Base-by-base conservation (phyloP, 2,888 invertebrate species). In the Chalcis sispes region DNA sequence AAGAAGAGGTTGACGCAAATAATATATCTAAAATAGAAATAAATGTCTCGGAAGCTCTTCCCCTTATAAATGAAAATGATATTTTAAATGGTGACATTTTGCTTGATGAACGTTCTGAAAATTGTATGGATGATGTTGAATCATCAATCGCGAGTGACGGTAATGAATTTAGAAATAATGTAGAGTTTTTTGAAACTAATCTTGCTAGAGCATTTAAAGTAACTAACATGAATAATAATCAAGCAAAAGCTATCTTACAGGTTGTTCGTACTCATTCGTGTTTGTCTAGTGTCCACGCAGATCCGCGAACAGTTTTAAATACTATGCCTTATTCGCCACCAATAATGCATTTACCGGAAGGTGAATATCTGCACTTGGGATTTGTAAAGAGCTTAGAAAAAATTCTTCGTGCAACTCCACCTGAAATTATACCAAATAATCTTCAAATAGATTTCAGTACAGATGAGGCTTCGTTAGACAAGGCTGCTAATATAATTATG, bases 381-480 rank as follows among this genome's bases (percentile, higher is more conserved):
- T 25, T 62, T 8, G 18, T 2, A 27, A 62, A 25, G 50, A 32
- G n/a, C 0, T 5, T 48, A 8, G 0, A 20, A 0, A 18, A 5
- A 15, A 72, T 59, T 65, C 65, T 77, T 20, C 54, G 0, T 4
- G 18, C 62, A 52, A 42, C 36, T 7, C 50, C 50, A 20, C 10
- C 10, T 2, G 23, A 13, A 56, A 15, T 32, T 2, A 48, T 48
- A 18, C 64, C 65, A 0, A 36, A 65, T 13, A 7, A 15, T 23
- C 23, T 65, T 20, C 1, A 65, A 65, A n/a, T 54, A 5, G 66
- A 66, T 54, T 54, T 66, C 5, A 66, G 54, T 27, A 66, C 54
- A 20, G 79, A 79, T 58, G 79, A 75, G 32, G 79, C 73, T 10
- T 62, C 42, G 36, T 59, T 59, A 4, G 66, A 54, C n/a, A 66